phyloP scores from a whole-genome alignment of 2,797 vertebrate genomes.

The Brachymystax lenok region DNA sequence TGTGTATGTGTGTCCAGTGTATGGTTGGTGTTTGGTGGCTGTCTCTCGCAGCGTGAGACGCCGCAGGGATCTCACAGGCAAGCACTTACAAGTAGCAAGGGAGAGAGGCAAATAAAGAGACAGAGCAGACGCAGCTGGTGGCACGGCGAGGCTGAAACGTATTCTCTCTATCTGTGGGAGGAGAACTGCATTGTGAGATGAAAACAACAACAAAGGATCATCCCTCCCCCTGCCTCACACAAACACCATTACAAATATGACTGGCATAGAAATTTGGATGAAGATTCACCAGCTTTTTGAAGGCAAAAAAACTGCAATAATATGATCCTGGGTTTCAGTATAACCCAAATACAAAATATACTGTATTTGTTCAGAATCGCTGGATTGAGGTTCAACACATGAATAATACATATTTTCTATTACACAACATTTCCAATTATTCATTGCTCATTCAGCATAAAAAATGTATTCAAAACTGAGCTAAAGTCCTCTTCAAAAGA shows the following conservation, averaged over 20 bases:
- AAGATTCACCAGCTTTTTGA: neutral
- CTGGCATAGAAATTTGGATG: neutral
- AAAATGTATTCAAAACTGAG: neutral
- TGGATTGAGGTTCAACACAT: neutral
- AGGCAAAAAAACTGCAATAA: neutral
- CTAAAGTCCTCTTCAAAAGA: neutral
- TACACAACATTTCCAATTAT: neutral
- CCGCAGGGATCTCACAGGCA: constrained; percentile 47
- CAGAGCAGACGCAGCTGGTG: constrained; percentile 32
- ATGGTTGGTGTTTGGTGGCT: constrained; percentile 41
- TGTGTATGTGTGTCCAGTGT: constrained; percentile 27
- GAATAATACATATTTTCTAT: neutral
- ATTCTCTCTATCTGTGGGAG: constrained; percentile 57
- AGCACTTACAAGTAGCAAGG: constrained; percentile 28
- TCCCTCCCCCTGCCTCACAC: constrained; percentile 8
- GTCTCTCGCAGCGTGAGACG: constrained; percentile 49
- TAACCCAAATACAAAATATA: neutral
- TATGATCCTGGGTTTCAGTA: neutral
- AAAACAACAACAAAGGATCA: constrained; percentile 57
- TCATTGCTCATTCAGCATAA: constrained; percentile 12
- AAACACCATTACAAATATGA: neutral
- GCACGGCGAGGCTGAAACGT: constrained; percentile 59
- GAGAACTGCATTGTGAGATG: constrained; percentile 38
- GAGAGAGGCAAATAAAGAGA: constrained; percentile 53
- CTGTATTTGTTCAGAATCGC: neutral